These are phyloP conservation scores for Sinocyclocheilus anshuiensis DNA, from an alignment of 2,113 vertebrate genomes.

Conservation along the genomic window DNA sequence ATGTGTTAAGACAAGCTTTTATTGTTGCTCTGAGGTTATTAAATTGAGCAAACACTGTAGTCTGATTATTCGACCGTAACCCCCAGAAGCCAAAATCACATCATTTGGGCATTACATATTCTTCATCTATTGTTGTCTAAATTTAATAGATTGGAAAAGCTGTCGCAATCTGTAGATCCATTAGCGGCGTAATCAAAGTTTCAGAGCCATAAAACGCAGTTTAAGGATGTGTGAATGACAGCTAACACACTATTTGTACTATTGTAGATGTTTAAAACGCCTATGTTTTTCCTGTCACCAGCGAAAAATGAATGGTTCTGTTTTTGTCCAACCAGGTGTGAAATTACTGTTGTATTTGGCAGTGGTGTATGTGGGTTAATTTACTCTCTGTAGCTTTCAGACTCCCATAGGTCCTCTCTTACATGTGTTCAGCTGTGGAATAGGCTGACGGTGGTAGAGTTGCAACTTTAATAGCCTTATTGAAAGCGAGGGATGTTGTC, in stretches of 20 bases:
- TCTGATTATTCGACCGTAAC: background rate
- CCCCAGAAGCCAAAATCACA: conserved; percentile 22
- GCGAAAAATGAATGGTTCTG: conserved; percentile 67
- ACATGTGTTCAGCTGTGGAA: conserved; percentile 30
- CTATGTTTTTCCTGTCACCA: conserved; percentile 58
- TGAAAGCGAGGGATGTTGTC: conserved; percentile 18
- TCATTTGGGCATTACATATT: background rate
- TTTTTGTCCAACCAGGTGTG: conserved; percentile 72
- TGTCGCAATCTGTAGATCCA: conserved; percentile 25
- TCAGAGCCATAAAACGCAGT: background rate
- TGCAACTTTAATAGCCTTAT: conserved; percentile 46
- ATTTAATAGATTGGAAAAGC: conserved; percentile 35
- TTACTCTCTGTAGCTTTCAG: conserved; percentile 35
- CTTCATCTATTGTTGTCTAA: conserved; percentile 13
- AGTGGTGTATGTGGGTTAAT: conserved; percentile 67
- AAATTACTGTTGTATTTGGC: conserved; percentile 76
- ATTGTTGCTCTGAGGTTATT: background rate
- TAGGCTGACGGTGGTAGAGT: conserved; percentile 36
- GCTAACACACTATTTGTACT: conserved; percentile 51
- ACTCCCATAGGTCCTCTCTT: conserved; percentile 30
- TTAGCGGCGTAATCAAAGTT: conserved; percentile 47
- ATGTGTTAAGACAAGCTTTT: conserved; percentile 15
- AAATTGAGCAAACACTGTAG: background rate
- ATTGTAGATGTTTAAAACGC: conserved; percentile 56
- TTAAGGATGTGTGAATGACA: conserved; percentile 51